phyloP scores from a whole-genome alignment of 2,888 invertebrate genomes.

The Azorinus chamasolen region DNA sequence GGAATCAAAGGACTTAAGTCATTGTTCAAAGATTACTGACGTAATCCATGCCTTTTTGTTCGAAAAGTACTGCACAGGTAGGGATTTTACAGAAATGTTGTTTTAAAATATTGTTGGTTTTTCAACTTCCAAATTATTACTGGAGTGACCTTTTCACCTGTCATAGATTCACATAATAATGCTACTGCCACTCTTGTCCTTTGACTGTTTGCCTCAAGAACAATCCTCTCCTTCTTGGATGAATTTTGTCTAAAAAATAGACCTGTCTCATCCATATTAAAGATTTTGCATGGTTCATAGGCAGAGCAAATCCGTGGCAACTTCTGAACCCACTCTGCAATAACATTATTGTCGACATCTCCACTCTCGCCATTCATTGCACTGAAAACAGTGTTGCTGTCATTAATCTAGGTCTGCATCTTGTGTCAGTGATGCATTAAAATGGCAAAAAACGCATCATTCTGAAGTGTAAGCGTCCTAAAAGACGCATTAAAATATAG shows the following conservation, averaged over 20 bases:
- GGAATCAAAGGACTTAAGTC: conserved; percentile 11
- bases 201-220: conserved; percentile 54
- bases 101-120: conserved; percentile 55
- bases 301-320: conserved; percentile 16
- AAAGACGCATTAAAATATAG: no score
- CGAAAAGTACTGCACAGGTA: conserved; percentile 23
- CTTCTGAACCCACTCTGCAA: conserved; percentile 33
- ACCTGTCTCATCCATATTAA: conserved; percentile 61
- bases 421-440: no score
- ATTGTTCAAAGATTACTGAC: conserved; percentile 22
- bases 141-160: conserved; percentile 43
- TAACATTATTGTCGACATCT: conserved; percentile 19
- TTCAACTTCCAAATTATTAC: conserved; percentile 50
- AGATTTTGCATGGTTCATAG: conserved; percentile 45
- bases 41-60: conserved; percentile 56
- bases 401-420: no score
- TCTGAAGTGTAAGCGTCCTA: no score
- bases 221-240: conserved; percentile 38
- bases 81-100: neutral
- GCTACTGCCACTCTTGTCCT: conserved; percentile 49
- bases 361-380: conserved; percentile 29
- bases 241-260: conserved; percentile 44
- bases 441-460: no score
- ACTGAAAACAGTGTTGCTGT: conserved; percentile 22
- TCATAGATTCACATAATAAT: conserved; percentile 44